Base-by-base conservation (phyloP, 2,113 vertebrate genomes). In the Tychaedon coryphoeus region DNA sequence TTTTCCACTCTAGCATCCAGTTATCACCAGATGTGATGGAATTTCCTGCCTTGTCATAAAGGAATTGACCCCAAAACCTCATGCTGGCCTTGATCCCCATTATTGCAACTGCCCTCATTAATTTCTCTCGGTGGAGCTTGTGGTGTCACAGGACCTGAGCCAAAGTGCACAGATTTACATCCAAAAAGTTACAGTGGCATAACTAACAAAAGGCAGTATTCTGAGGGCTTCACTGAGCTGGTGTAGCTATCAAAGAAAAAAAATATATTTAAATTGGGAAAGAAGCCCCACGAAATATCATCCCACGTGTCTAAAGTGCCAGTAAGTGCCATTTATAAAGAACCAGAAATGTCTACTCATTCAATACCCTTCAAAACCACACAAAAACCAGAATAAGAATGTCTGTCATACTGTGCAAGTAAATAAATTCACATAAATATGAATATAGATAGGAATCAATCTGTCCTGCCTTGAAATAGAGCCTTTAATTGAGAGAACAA, bases 391-490 rank as follows among this genome's bases (percentile, higher is more conserved):
- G 75, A 83, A 38, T 58, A 85, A 90, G 84, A 86, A 71, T 43
- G 85, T 88, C 88, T 90, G 74, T 80, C 92, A 92, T 60, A 56
- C 12, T 19, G 12, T 84, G 65, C n/a, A 88, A 93, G 72, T 69
- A 88, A 88, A 90, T 76, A 90, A 94, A 92, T 57, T 77, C 90
- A 88, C 33, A 90, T 43, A 84, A 93, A 83, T 65, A 84, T 84
- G 76, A 96, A 86, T 81, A 75, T 19, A 94, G 57, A 43, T 24
- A 81, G 38, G 74, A 93, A 93, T 93, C 79, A 88, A 89, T 67
- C 83, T 94, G 88, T 72, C 93, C 82, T 95, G 93, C 40, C 48
- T 83, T 88, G 86, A 88, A 93, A 91, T 57, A 38, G 42, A 97
- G 58, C 51, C 66, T 75, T 90, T 84, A 85, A 79, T 88, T 76